A percentile compares a stretch with the other conserved stretches of the same genome.
phyloP scores from a whole-genome alignment of 2,797 vertebrate genomes.

The Eidolon dupreanum region DNA sequence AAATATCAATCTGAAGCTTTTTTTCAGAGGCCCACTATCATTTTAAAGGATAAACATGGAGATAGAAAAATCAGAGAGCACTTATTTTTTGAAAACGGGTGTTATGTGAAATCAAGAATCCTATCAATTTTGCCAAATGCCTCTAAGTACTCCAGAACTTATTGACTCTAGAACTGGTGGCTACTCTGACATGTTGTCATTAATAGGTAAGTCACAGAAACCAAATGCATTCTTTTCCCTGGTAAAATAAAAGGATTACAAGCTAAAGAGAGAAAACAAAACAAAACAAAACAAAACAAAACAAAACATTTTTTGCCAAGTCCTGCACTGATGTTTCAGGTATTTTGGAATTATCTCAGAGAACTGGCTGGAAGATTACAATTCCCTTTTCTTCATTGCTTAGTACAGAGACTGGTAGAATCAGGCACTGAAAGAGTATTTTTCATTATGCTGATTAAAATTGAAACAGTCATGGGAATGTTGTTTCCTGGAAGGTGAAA shows the following conservation, averaged over 20 bases:
- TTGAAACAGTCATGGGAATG: not conserved
- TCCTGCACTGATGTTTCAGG: not conserved
- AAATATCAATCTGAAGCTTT: not conserved
- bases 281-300: too few relatives aligned
- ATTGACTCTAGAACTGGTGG: constrained; percentile 14
- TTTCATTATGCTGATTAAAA: constrained; percentile 9
- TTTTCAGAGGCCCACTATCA: not conserved
- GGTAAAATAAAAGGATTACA: not conserved
- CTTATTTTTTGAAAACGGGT: constrained; percentile 15
- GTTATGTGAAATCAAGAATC: not conserved
- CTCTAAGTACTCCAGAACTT: not conserved
- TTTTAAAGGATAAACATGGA: not conserved
- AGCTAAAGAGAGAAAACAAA: not conserved
- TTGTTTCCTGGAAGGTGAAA: not conserved
- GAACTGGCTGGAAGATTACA: not conserved
- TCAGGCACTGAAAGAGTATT: not conserved
- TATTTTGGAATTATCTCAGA: constrained; percentile 38
- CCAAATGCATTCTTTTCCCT: constrained; percentile 7
- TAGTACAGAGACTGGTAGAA: not conserved
- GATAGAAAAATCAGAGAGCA: not conserved
- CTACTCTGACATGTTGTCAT: not conserved
- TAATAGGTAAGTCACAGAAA: not conserved
- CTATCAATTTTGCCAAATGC: not conserved
- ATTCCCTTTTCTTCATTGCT: not conserved
- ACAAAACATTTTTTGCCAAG: not conserved